Evolutionary conservation across 2,888 invertebrate genomes (phyloP), one percentile per base, ranked within the genome.

Genomic region (Resseliella maxima): DNA sequence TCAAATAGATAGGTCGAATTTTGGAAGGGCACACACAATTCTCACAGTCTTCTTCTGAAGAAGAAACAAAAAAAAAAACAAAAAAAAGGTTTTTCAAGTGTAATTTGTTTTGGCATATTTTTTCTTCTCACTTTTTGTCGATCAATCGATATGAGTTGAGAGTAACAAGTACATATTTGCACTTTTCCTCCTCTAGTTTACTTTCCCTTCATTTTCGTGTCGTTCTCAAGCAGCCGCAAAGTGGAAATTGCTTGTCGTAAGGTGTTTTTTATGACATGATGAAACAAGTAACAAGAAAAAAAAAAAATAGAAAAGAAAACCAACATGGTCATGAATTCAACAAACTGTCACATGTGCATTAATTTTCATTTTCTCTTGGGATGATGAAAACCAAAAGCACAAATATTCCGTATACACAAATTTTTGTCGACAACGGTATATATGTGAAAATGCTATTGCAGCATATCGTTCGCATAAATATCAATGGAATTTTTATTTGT

Each of bases 311-410:
- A 41, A 41, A 41, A 41, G 5, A 41, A 5, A 1, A 10, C 24
- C 1, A 59, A 59, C n/a, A n/a, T 59, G 59, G 59, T 24, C 46
- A 59, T 59, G 59, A 59, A 59, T 59, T 59, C 59, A 27, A 2
- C n/a, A 27, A 59, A 59, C 27, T 72, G 72, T 72, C 72, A 72
- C 35, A 72, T 72, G 72, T 72, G 72, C 72, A 72, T 27, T 72
- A 72, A 72, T 72, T 50, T 72, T 72, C 31, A 35, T 72, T n/a
- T 59, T 59, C 46, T 50, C 46, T 18, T 50, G 46, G 46, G 46
- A 50, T 50, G 46, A 18, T 15, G 46, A 5, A 18, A 8, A 50
- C 2, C n/a, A n/a, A 27, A 24, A n/a, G 12, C n/a, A 59, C n/a
- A n/a, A n/a, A n/a, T n/a, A n/a, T n/a, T n/a, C n/a, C n/a, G n/a